phyloP scores from a whole-genome alignment of 2,888 invertebrate species.

The Oscheius sp. region DNA sequence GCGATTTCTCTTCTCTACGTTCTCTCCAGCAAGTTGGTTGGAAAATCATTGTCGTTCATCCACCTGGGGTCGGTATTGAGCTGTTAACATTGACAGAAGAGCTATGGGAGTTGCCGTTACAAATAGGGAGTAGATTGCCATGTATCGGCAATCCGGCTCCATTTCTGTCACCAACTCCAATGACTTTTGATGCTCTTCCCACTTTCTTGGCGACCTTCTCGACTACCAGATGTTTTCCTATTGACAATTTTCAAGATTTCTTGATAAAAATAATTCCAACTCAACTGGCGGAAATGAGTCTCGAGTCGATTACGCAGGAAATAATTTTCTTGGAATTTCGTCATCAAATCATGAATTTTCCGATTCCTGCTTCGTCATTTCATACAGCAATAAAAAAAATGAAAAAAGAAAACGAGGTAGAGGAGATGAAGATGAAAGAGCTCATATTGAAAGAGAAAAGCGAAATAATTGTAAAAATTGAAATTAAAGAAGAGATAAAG shows the following conservation, averaged over 20 bases:
- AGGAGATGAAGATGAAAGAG: neutral
- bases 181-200: too few species aligned
- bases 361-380: neutral
- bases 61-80: too few species aligned
- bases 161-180: too few species aligned
- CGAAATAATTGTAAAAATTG: neutral
- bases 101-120: too few species aligned
- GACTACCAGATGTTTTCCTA: neutral
- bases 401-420: neutral
- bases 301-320: too few species aligned
- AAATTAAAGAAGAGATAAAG: neutral
- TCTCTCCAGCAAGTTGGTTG: neutral
- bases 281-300: neutral
- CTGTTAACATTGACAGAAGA: too few species aligned
- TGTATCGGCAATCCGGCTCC: too few species aligned
- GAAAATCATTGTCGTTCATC: constrained; percentile 1
- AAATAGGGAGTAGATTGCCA: too few species aligned
- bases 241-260: neutral
- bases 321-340: too few species aligned
- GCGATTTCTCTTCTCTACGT: neutral
- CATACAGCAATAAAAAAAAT: neutral
- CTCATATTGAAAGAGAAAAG: neutral
- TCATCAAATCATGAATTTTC: neutral
- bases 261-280: neutral
- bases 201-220: neutral